A percentile compares a stretch with the other conserved stretches of the same genome.
Conservation (phyloP, 2,113 vertebrate species). For the Halichoerus grypus region DNA sequence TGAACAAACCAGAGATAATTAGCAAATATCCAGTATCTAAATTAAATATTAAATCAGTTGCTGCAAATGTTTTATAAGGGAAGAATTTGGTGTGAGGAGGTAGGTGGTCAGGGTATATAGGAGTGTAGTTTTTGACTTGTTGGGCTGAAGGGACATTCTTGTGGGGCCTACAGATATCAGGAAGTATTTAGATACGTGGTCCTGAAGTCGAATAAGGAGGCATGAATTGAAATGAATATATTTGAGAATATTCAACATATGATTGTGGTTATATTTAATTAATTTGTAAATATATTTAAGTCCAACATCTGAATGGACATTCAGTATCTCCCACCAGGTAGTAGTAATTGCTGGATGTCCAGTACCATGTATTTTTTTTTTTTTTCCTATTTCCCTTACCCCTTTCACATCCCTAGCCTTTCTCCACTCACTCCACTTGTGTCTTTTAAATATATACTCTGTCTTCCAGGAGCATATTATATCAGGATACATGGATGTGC, state of each 20-base stretch:
- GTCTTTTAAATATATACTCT: not conserved
- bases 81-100: not conserved
- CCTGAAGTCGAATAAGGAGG: not conserved
- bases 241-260: not conserved
- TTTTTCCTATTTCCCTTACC: not conserved
- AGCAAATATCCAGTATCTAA: not conserved
- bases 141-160: not conserved
- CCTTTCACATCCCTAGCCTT: not conserved
- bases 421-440: not conserved
- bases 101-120: not conserved
- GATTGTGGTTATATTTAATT: not conserved
- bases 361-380: not conserved
- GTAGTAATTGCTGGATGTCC: not conserved
- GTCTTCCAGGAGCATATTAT: not conserved
- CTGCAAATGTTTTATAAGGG: not conserved
- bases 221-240: not conserved
- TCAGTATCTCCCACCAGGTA: not conserved
- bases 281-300: constrained; percentile 24
- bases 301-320: not conserved
- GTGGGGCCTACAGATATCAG: not conserved
- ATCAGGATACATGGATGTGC: not conserved
- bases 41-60: not conserved
- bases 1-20: not conserved
- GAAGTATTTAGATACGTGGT: not conserved
- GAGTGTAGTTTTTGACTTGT: not conserved